Evolutionary conservation across 2,888 invertebrate genomes (phyloP), one percentile per base, ranked within the genome.

Genomic region (Netelia melanura): DNA sequence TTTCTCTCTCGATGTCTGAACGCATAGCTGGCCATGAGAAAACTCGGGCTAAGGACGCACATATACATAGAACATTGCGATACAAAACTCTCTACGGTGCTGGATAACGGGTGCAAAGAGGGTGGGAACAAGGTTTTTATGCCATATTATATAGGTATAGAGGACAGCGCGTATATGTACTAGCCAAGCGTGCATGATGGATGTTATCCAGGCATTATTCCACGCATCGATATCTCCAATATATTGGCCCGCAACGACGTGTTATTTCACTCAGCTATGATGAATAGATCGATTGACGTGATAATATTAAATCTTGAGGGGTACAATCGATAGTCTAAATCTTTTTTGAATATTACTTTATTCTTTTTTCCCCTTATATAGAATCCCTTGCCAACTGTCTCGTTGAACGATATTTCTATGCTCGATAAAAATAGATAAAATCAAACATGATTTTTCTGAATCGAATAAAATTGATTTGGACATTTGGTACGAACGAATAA

Each of bases 151-250:
- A 56, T 25, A 65, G 23, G 64, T 71, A 83, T 81, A 86, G 82
- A 78, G 62, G 56, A 43, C 64, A 79, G 58, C 64, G 65, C 54
- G 76, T 77, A 68, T 80, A 82, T 86, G 76, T 80, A 76, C 86
- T 83, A 86, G 77, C 76, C 85, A 85, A 83, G 83, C 87, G 86
- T 86, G 83, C 86, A 89, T 88, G 90, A 90, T 90, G 87, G 89
- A 90, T 90, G 89, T 88, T 88, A 80, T 83, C 83, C 70, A 81
- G 75, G 77, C 84, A 87, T 89, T 88, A 88, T 86, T 88, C 85
- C 86, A 72, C 86, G 85, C 79, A 75, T 86, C 88, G 85, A 88
- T 88, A 87, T 88, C 86, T 84, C 85, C 86, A 76, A 88, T 81
- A 86, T 83, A 85, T 86, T 81, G 77, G 58, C 25, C 74, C 54